Percentiles rank a stretch among this genome's conserved stretches.
These are phyloP conservation scores for Pasiphila rectangulata DNA, from an alignment of 2,888 invertebrate species.

Conservation along the genomic window DNA sequence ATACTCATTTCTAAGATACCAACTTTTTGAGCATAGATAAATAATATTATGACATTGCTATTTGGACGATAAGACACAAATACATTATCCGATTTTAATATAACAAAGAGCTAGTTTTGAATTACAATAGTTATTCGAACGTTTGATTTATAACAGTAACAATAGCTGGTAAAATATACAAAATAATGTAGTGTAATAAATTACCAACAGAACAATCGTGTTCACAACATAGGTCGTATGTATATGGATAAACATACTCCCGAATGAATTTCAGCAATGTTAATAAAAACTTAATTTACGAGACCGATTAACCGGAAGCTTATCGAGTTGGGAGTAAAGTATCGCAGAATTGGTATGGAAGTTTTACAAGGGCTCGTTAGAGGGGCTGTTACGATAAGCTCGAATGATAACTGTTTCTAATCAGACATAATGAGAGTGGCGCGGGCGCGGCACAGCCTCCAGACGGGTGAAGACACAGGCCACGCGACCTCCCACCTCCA, in stretches of 20 bases:
- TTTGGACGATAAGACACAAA: constrained; percentile 6
- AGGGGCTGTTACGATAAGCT: constrained; percentile 71
- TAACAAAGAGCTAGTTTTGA: constrained; percentile 17
- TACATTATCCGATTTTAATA: constrained; percentile 8
- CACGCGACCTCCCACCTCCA: constrained; percentile 35
- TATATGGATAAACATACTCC: constrained; percentile 26
- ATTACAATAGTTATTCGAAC: constrained; percentile 25
- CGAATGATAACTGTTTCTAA: constrained; percentile 76
- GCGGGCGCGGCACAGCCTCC: constrained; percentile 22
- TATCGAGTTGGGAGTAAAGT: constrained; percentile 61
- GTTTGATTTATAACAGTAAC: constrained; percentile 30
- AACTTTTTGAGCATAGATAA: not conserved
- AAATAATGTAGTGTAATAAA: constrained; percentile 32
- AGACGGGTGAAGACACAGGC: constrained; percentile 42
- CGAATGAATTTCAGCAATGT: constrained; percentile 35
- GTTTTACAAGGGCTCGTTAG: constrained; percentile 75
- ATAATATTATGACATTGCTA: not conserved
- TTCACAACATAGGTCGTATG: constrained; percentile 31
- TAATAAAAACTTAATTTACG: constrained; percentile 55
- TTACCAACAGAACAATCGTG: constrained; percentile 30
- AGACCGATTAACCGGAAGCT: constrained; percentile 61
- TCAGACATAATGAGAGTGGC: constrained; percentile 67
- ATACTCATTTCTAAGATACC: not conserved
- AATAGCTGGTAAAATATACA: constrained; percentile 24
- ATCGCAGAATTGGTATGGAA: constrained; percentile 66